Base-by-base conservation (phyloP, 2,113 vertebrate genomes). In the Ginglymostoma cirratum region DNA sequence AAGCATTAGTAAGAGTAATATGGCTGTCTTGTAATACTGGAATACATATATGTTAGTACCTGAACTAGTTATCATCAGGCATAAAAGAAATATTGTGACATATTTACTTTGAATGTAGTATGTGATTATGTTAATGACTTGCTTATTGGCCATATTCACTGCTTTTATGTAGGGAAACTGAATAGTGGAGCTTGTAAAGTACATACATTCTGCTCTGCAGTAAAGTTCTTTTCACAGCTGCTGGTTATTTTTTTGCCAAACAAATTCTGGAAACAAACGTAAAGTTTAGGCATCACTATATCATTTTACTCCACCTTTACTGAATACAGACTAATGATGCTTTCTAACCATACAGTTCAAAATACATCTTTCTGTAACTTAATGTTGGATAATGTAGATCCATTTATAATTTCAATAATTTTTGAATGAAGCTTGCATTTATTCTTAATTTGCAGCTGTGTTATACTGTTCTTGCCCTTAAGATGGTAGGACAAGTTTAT, bases 111-210 rank as follows among this genome's bases (percentile, higher is more conserved):
- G 8, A 95, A 15, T 72, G 69, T 45, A 24, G 93, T 94, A 70
- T 70, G 93, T 94, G 38, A 95, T 95, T 95, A 95, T 48, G 67
- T 95, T 95, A 95, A 95, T 95, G 93, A 94, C 87, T 90, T 70
- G 66, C 93, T 94, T 69, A 70, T 30, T 24, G 66, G 27, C n/a
- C 65, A n/a, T 94, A 27, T 94, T 45, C 67, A 72, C 21, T 27
- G 0, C 67, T 61, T 72, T 69, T 72, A 45, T 94, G 93, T 95
- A 45, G 34, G 93, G 67, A 69, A 95, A 95, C 3, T 48, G 93
- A 95, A 95, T 19, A 95, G 42, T 70, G 55, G 6, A 12, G 1
- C 21, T 70, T 45, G 19, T 42, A 94, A 94, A 94, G 45, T 94
- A 70, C 38, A 94, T 0, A 48, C 23, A 8, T 70, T 94, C 93